Evolutionary conservation across 2,888 invertebrate genomes (phyloP).

Genomic region (Sminthurinus aureus): DNA sequence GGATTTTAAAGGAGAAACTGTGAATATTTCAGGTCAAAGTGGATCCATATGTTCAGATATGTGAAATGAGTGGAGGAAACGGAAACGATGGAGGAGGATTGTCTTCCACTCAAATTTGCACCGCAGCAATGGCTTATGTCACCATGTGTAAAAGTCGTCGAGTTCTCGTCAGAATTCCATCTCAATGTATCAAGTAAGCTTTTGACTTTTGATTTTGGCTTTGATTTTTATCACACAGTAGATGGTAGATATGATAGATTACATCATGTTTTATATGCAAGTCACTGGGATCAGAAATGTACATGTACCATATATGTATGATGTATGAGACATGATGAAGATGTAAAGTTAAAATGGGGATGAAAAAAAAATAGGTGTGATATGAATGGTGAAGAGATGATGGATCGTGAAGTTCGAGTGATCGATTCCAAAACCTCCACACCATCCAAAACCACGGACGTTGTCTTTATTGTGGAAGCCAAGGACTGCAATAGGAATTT

Average conservation of each 20-base stretch:
- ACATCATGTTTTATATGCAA: neutral
- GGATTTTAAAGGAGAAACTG: neutral
- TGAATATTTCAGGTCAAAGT: slow-evolving; percentile 59
- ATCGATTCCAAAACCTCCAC: slow-evolving; percentile 63
- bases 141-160: slow-evolving; percentile 78
- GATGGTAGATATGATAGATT: neutral
- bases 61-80: slow-evolving; percentile 60
- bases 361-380: slow-evolving; percentile 69
- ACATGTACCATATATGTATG: neutral
- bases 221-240: neutral
- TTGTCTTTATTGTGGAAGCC: slow-evolving; percentile 89
- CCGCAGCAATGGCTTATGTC: slow-evolving; percentile 81
- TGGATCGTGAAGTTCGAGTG: slow-evolving; percentile 78
- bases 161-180: slow-evolving; percentile 80
- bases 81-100: too few relatives aligned
- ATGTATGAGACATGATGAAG: neutral
- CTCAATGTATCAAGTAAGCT: slow-evolving; percentile 79
- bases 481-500: slow-evolving; percentile 81
- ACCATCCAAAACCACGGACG: slow-evolving; percentile 75
- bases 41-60: slow-evolving; percentile 63
- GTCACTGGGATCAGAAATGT: neutral
- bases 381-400: slow-evolving; percentile 74
- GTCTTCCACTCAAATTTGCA: slow-evolving; percentile 69
- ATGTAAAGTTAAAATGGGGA: slow-evolving; percentile 32
- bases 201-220: neutral